phyloP scores from a whole-genome alignment of 1,140 invertebrate species.

The Lutraria rhynchaena region DNA sequence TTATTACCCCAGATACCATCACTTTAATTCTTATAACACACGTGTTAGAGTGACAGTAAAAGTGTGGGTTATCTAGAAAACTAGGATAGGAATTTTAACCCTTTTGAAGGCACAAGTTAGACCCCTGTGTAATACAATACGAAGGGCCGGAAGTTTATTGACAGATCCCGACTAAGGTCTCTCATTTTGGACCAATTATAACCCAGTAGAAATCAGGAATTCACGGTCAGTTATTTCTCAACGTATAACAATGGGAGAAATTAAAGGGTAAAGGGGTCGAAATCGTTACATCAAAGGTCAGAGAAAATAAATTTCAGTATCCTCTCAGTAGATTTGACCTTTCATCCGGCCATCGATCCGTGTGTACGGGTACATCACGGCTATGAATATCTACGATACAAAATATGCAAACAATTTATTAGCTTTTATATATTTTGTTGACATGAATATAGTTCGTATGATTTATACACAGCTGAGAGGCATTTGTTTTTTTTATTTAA shows the following conservation, averaged over 20 bases:
- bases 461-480: too few relatives aligned
- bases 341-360: too few relatives aligned
- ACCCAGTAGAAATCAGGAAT: not conserved
- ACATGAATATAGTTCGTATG: too few relatives aligned
- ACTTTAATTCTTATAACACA: not conserved
- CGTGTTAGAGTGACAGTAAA: conserved; percentile 17
- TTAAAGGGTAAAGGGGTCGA: conserved; percentile 10
- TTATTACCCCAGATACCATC: too few relatives aligned
- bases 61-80: conserved; percentile 3
- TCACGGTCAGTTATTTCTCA: not conserved
- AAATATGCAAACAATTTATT: too few relatives aligned
- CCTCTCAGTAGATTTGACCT: too few relatives aligned
- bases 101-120: not conserved
- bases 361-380: too few relatives aligned
- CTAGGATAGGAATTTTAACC: not conserved
- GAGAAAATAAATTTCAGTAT: not conserved
- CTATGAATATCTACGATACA: too few relatives aligned
- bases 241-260: not conserved
- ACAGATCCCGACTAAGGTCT: conserved; percentile 9
- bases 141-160: conserved; percentile 27
- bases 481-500: too few relatives aligned
- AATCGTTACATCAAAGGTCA: conserved; percentile 4
- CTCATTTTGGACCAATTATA: conserved; percentile 27
- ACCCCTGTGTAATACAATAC: conserved; percentile 28
- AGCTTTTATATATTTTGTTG: too few relatives aligned